phyloP scores from a whole-genome alignment of 1,140 invertebrate genomes.

The Orchestia grillus region DNA sequence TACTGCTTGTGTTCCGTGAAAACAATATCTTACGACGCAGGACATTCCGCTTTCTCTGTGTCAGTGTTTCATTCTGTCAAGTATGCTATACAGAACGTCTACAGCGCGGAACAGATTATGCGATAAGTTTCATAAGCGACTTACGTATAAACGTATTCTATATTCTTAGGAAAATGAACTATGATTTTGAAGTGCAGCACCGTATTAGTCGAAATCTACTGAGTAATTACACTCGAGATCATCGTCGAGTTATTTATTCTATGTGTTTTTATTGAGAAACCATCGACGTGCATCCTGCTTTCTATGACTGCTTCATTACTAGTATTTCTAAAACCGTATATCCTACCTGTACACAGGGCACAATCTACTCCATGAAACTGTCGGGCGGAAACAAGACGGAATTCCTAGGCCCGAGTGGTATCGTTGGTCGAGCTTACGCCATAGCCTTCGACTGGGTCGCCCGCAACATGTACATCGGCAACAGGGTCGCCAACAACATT shows the following conservation, averaged over 20 bases:
- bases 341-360: slow-evolving; percentile 76
- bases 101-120: neutral
- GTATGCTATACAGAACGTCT: neutral
- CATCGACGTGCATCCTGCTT: neutral
- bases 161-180: too few relatives aligned
- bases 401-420: slow-evolving; percentile 80
- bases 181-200: neutral
- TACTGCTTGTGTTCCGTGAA: neutral
- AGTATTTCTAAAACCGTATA: neutral
- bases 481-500: slow-evolving; percentile 90
- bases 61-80: neutral
- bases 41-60: neutral
- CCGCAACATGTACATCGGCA: slow-evolving; percentile 94
- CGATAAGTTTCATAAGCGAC: neutral
- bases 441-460: slow-evolving; percentile 97
- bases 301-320: neutral
- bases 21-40: neutral
- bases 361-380: slow-evolving; percentile 86
- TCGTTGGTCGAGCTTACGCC: slow-evolving; percentile 90
- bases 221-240: neutral
- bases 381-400: slow-evolving; percentile 89
- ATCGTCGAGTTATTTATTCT: neutral
- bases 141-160: neutral
- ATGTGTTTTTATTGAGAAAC: neutral
- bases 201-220: neutral